A percentile compares a stretch with the other conserved stretches of the same genome.
Conservation (phyloP, 2,797 vertebrate species). For the Bufotes viridis region DNA sequence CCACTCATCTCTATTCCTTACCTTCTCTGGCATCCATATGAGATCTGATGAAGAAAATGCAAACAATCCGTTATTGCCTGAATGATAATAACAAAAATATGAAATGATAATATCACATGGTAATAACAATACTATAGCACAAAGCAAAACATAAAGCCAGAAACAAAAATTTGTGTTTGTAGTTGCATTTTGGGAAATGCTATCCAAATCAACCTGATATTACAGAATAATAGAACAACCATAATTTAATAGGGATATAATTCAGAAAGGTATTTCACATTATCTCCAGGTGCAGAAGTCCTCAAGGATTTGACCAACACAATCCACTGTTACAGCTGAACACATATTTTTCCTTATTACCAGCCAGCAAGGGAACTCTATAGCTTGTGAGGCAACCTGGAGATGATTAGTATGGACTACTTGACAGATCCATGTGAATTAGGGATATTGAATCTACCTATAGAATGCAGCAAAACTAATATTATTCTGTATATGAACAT, state of each 20-base stretch:
- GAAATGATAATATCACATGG: neutral
- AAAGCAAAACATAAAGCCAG: neutral
- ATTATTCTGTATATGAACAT: conserved; percentile 54
- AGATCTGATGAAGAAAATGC: neutral
- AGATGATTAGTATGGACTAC: conserved; percentile 42
- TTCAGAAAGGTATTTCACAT: conserved; percentile 22
- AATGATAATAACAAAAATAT: neutral
- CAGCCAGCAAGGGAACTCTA: conserved; percentile 29
- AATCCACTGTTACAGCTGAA: conserved; percentile 45
- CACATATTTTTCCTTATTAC: conserved; percentile 45
- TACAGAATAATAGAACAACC: conserved; percentile 11
- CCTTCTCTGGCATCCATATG: too few species aligned
- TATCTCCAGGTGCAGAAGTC: conserved; percentile 51
- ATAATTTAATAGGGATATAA: conserved; percentile 20
- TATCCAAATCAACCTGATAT: conserved; percentile 9
- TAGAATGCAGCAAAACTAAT: conserved; percentile 63
- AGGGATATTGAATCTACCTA: conserved; percentile 39
- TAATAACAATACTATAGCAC: neutral
- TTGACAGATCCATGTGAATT: conserved; percentile 26
- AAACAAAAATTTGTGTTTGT: neutral
- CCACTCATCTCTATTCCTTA: too few species aligned
- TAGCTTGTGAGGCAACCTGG: conserved; percentile 43
- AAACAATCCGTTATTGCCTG: neutral
- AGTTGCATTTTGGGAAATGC: neutral
- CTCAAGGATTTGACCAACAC: conserved; percentile 40